Percentiles rank a stretch among this genome's conserved stretches.
Evolutionary conservation across 1,140 invertebrate species (phyloP).

Genomic region (Zaprionus ornatus): DNA sequence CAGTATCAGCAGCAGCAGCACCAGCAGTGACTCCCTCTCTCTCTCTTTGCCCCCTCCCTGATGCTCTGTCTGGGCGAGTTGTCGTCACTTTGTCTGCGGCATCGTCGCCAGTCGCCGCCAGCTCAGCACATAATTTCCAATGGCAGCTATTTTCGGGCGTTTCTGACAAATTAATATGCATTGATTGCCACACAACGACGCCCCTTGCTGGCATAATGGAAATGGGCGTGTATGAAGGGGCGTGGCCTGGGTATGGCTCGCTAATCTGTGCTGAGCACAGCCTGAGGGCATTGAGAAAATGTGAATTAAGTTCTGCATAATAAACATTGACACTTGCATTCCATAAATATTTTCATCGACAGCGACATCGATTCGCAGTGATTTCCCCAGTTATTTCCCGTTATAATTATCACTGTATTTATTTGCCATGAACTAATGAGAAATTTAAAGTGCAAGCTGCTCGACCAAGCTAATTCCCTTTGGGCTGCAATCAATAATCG

Average conservation of each 20-base stretch:
- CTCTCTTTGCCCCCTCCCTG: constrained; percentile 39
- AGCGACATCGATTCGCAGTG: background rate
- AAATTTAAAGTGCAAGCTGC: background rate
- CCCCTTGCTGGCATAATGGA: constrained; percentile 3
- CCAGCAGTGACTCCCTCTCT: background rate
- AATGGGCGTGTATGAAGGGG: background rate
- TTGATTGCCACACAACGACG: constrained; percentile 34
- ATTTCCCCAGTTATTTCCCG: background rate
- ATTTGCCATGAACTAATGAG: background rate
- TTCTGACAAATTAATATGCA: constrained; percentile 70
- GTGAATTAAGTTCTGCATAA: constrained; percentile 13
- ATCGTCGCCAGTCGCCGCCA: constrained; percentile 37
- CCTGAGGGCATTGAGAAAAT: background rate
- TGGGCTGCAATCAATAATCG: background rate
- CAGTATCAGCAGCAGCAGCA: constrained; percentile 35
- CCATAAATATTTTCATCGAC: background rate
- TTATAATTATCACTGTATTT: background rate
- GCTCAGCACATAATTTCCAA: constrained; percentile 62
- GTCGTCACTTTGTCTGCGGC: constrained; percentile 74
- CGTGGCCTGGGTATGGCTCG: background rate
- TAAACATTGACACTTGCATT: background rate
- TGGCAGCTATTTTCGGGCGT: constrained; percentile 50
- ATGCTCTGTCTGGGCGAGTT: constrained; percentile 63
- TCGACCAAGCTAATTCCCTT: background rate
- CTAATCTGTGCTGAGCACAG: background rate